Evolutionary conservation across 2,113 vertebrate genomes (phyloP).

Genomic region (Seriola quinqueradiata): DNA sequence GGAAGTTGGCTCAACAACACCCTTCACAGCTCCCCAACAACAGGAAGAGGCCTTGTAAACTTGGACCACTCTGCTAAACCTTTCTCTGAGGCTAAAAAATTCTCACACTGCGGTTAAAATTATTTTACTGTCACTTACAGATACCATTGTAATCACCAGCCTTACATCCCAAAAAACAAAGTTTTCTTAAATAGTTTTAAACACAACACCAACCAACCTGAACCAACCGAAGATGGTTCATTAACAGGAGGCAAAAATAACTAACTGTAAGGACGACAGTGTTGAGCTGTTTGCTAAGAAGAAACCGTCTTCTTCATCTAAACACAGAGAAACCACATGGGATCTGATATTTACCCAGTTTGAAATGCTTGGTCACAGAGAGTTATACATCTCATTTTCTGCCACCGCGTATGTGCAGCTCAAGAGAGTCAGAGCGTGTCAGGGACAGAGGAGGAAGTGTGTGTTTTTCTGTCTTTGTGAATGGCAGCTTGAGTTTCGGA

Average conservation of each 20-base stretch:
- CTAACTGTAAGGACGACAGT: not conserved
- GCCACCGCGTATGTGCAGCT: not conserved
- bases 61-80: constrained; percentile 25
- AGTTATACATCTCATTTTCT: constrained; percentile 11
- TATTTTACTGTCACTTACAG: not conserved
- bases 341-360: not conserved
- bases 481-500: not conserved
- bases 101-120: constrained; percentile 4
- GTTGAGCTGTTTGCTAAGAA: not conserved
- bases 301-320: not conserved
- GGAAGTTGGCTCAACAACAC: constrained; percentile 55
- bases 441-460: constrained; percentile 33
- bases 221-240: not conserved
- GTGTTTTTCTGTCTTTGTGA: constrained; percentile 26
- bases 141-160: not conserved
- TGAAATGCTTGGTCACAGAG: not conserved
- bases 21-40: constrained; percentile 47
- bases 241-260: not conserved
- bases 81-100: constrained; percentile 21
- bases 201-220: not conserved
- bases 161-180: not conserved
- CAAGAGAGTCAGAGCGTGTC: constrained; percentile 5
- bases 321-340: not conserved
- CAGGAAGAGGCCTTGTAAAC: constrained; percentile 65
- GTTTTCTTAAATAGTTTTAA: not conserved